Base-by-base conservation (phyloP, 2,888 invertebrate genomes). In the Cabera pusaria region DNA sequence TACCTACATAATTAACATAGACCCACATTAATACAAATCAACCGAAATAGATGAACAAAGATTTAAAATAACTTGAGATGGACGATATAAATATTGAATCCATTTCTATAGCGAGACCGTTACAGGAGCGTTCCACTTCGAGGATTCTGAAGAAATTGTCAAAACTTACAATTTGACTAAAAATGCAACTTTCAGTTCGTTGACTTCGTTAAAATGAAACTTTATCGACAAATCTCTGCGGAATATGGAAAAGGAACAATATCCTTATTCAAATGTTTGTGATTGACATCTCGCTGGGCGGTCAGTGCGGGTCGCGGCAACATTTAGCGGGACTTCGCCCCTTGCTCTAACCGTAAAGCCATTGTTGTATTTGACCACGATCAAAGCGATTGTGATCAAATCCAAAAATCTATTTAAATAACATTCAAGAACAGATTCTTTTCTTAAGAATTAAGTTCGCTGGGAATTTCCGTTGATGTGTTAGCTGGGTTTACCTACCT, bases 221-320 rank as follows among this genome's bases (percentile, higher is more conserved):
- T 69, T 73, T 84, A 86, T 86, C 86, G 76, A 55, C 45, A 72
- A 72, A 86, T 86, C 87, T 79, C 52, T 69, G 70, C 72, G 72
- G 72, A 77, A 80, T 77, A 62, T 65, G 77, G 69, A 74, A 74
- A 78, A 66, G 70, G 72, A 73, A 79, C 73, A 79, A 80, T 77
- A 70, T 74, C 59, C 69, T 74, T 84, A 86, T 87, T 87, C 79
- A 87, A 87, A 87, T 79, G 72, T 60, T 37, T 59, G 68, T 84
- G 86, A 87, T 87, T 87, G 87, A 87, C 87, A 85, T 84, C 84
- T 77, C 87, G 58, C 78, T 79, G 60, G 87, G 87, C 79, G 87
- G 86, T 79, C 86, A 82, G 67, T 14, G n/a, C n/a, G 33, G 19
- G 31, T 11, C 20, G 6, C 19, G 10, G 35, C 31, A 20, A 42